phyloP scores from a whole-genome alignment of 2,888 invertebrate genomes.

The Mayetiola destructor region DNA sequence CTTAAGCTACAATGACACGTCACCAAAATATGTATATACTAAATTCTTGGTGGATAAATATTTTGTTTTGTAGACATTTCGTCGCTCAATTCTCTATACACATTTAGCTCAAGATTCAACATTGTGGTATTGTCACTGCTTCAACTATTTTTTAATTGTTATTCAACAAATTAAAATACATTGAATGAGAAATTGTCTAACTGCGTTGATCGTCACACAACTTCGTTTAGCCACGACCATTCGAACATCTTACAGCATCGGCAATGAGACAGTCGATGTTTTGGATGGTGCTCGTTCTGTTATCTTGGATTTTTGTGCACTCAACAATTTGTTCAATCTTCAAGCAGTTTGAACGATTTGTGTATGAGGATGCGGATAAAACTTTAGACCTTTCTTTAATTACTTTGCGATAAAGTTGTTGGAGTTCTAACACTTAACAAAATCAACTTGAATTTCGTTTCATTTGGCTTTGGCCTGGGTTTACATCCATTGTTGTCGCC shows the following conservation, averaged over 20 bases:
- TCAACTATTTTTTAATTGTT: conserved; percentile 13
- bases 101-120: no score
- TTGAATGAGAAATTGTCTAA: conserved; percentile 12
- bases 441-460: conserved; percentile 5
- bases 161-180: conserved; percentile 10
- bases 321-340: neutral
- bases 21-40: conserved; percentile 6
- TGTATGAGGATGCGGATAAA: conserved; percentile 8
- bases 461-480: neutral
- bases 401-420: conserved; percentile 12
- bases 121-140: neutral
- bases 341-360: neutral
- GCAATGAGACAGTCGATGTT: neutral
- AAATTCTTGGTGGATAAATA: no score
- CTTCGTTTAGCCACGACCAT: no score
- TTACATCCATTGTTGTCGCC: no score
- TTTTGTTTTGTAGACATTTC: conserved; percentile 8
- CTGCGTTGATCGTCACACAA: conserved; percentile 4
- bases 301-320: no score
- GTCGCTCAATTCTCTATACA: no score
- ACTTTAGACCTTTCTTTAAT: conserved; percentile 10
- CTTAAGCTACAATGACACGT: conserved; percentile 6
- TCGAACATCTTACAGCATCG: neutral
- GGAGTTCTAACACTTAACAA: conserved; percentile 6
- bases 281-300: neutral